phyloP scores from a whole-genome alignment of 1,140 invertebrate genomes.

The Polypedilum vanderplanki region DNA sequence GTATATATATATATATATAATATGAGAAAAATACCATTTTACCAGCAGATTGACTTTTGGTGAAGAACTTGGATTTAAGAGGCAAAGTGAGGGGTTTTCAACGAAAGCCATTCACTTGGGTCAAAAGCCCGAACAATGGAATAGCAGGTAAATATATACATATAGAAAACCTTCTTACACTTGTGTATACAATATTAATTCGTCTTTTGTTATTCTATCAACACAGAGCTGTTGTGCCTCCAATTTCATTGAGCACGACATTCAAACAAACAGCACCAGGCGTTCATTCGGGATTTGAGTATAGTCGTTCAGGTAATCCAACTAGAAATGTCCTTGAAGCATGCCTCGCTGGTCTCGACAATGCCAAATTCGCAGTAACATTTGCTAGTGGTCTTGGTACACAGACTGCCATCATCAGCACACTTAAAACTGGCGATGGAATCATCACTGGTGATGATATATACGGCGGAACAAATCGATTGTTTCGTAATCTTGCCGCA shows the following conservation, averaged over 20 bases:
- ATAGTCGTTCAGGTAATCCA: slow-evolving; percentile 87
- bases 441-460: slow-evolving; percentile 83
- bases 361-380: slow-evolving; percentile 68
- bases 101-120: slow-evolving; percentile 87
- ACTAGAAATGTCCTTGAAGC: slow-evolving; percentile 77
- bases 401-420: slow-evolving; percentile 58
- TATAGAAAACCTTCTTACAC: background rate
- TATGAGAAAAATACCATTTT: slow-evolving; percentile 13
- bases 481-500: slow-evolving; percentile 47
- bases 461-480: slow-evolving; percentile 72
- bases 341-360: slow-evolving; percentile 79
- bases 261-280: slow-evolving; percentile 85
- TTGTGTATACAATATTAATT: slow-evolving; percentile 42
- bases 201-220: no score
- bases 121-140: slow-evolving; percentile 86
- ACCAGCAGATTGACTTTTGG: background rate
- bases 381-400: slow-evolving; percentile 86
- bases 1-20: no score
- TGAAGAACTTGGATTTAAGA: background rate
- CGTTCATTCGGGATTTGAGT: slow-evolving; percentile 74
- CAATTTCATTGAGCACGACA: slow-evolving; percentile 85
- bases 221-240: slow-evolving; percentile 69
- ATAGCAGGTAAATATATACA: slow-evolving; percentile 33
- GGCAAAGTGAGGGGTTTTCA: slow-evolving; percentile 55
- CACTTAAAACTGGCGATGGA: slow-evolving; percentile 78